Base-by-base conservation (phyloP, 2,113 vertebrate species). In the Odontophorus gujanensis region DNA sequence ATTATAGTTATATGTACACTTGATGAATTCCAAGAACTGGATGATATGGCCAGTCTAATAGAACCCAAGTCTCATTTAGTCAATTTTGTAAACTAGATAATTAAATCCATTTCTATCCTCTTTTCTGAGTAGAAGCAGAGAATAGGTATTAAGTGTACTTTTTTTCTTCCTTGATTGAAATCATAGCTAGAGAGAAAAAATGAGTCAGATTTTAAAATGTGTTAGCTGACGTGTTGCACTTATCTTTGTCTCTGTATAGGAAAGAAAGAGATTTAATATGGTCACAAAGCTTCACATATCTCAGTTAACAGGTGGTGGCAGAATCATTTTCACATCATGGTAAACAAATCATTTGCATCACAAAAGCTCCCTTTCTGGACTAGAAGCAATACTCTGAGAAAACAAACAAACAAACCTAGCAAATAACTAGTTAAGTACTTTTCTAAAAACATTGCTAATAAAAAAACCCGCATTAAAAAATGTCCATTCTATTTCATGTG, bases 341-440 rank as follows among this genome's bases (percentile, higher is more conserved):
- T 4, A 2, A 87, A 62, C 13, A 4, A 8, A 59, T 45, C 16
- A 75, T 78, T 69, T 71, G 3, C 11, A 40, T 69, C 8, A 3
- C 7, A 25, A 74, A 40, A 57, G 32, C 9, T 47, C 28, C 62
- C 3, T 1, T 74, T 53, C 43, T 92, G 6, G 55, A 83, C 86
- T 16, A 81, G 3, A 53, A 16, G 5, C 0, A 24, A 16, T 18
- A 30, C 6, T 36, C 69, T 24, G 9, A 45, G 6, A 87, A 40
- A 57, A 19, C 7, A 4, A 47, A 48, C 1, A 48, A 17, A 20
- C 22, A 51, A 26, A 15, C 36, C 14, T 18, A 24, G 8, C 1
- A 12, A 32, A 15, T 12, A 10, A 4, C 5, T n/a, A 62, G 2
- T 2, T 3, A 67, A 55, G 1, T 2, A 61, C 5, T 36, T 43